Percentiles rank a stretch among this genome's conserved stretches.
Evolutionary conservation across 2,113 vertebrate species (phyloP).

Genomic region (Oplegnathus fasciatus): DNA sequence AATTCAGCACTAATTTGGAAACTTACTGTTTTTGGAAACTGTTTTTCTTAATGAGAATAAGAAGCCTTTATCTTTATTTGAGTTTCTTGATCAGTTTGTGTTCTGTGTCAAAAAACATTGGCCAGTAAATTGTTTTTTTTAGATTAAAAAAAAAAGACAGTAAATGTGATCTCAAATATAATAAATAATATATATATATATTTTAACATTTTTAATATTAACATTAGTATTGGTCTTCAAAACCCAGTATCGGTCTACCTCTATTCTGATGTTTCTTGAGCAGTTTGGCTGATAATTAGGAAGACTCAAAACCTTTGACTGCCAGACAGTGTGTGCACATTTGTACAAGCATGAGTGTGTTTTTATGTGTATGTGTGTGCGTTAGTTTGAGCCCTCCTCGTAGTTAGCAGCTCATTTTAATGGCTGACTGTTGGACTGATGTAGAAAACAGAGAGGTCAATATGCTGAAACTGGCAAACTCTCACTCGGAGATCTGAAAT

Average conservation of each 20-base stretch:
- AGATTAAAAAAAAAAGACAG: too few species aligned
- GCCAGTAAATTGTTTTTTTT: too few species aligned
- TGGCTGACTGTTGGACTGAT: constrained; percentile 44
- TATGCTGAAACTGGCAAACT: constrained; percentile 52
- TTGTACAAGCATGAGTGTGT: constrained; percentile 3
- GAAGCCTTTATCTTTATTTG: background rate
- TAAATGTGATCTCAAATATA: too few species aligned
- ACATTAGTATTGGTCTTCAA: background rate
- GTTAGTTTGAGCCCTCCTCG: constrained; percentile 12
- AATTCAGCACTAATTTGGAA: background rate
- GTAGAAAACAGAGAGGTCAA: constrained; percentile 67
- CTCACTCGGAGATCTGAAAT: constrained; percentile 39
- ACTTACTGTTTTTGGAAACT: background rate
- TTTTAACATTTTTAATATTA: background rate
- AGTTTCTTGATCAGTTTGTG: background rate
- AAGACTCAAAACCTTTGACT: background rate
- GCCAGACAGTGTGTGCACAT: background rate
- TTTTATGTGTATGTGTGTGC: background rate
- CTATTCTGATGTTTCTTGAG: background rate
- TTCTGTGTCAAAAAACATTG: background rate
- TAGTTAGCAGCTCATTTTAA: constrained; percentile 58
- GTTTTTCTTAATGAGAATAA: background rate
- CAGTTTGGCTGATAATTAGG: constrained; percentile 1
- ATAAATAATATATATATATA: too few species aligned
- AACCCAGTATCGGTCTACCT: background rate